phyloP scores from a whole-genome alignment of 2,797 vertebrate genomes.

The Protonibea diacanthus region DNA sequence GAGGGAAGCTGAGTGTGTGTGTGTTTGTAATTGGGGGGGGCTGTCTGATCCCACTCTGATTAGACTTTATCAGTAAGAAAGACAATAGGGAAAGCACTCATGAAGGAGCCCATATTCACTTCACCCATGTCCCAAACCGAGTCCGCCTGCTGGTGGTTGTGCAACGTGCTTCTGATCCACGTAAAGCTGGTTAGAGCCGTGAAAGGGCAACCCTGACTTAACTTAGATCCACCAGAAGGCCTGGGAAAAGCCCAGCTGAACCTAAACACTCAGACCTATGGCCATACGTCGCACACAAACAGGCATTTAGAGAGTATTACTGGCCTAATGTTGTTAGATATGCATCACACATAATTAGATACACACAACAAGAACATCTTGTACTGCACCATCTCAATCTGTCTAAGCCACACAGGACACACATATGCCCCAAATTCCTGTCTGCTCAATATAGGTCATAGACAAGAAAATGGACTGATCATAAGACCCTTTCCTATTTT shows the following conservation, averaged over 20 bases:
- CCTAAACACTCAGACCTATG: conserved; percentile 30
- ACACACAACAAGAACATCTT: conserved; percentile 51
- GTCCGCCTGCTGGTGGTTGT: conserved; percentile 54
- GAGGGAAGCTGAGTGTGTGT: conserved; percentile 13
- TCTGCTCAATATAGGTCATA: conserved; percentile 48
- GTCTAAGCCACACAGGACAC: conserved; percentile 29
- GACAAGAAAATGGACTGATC: conserved; percentile 49
- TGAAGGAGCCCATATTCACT: conserved; percentile 8
- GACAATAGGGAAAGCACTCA: conserved; percentile 26
- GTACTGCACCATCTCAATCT: conserved; percentile 38
- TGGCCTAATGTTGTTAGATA: conserved; percentile 48
- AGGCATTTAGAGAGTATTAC: conserved; percentile 51
- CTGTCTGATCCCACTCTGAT: conserved; percentile 49
- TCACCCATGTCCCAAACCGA: conserved; percentile 25
- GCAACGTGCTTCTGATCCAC: conserved; percentile 58
- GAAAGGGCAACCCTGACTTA: conserved; percentile 57
- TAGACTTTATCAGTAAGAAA: conserved; percentile 57
- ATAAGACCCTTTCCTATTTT: conserved; percentile 7
- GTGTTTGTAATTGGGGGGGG: conserved; percentile 34
- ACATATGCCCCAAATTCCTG: conserved; percentile 53
- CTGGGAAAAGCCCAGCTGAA: conserved; percentile 45
- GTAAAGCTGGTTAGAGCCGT: conserved; percentile 68
- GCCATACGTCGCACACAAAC: conserved; percentile 49
- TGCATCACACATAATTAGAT: conserved; percentile 65
- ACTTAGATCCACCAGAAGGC: conserved; percentile 33